Evolutionary conservation across 1,140 invertebrate genomes (phyloP), one percentile per base, ranked within the genome.

Genomic region (Acromyrmex echinatior): DNA sequence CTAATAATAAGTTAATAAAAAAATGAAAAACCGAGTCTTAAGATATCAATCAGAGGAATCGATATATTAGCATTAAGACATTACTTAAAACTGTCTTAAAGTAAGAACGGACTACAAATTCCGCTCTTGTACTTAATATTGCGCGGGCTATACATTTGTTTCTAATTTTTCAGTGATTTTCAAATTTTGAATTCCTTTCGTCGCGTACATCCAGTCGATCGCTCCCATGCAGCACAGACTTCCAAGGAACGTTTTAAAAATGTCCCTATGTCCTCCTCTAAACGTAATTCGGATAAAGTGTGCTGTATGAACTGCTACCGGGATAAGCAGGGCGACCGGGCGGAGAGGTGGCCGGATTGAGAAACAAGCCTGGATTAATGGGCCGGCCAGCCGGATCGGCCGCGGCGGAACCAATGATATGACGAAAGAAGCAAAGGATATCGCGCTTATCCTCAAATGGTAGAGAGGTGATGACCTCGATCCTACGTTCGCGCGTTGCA

Each of bases 381-480:
- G 35, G 56, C 58, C 14, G 66, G 28, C 21, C n/a, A n/a, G 18
- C 31, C 4, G n/a, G 70, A 74, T 60, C 49, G 73, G 70, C 45
- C 68, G 51, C 49, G 73, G 70, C 53, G 73, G 51, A 68, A 66
- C 18, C 49, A 65, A 51, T n/a, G 21, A 51, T 58, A 60, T 45
- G 28, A 70, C 28, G 80, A 66, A 73, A 87, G 28, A 70, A 63
- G 31, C 21, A 12, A 80, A 88, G 77, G 68, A 70, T 56, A 78
- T 81, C 85, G 89, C 85, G 89, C 80, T 87, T 90, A 90, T 87
- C 74, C 92, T 93, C 80, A 90, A 92, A 92, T 93, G 89, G 70
- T 93, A 92, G 93, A 94, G 94, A 94, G 93, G 93, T 94, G 93
- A 94, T 94, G 93, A 94, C 93, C 93, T 94, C 94, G 94, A 94